Base-by-base conservation (phyloP, 2,113 vertebrate genomes). In the Alexandromys fortis region DNA sequence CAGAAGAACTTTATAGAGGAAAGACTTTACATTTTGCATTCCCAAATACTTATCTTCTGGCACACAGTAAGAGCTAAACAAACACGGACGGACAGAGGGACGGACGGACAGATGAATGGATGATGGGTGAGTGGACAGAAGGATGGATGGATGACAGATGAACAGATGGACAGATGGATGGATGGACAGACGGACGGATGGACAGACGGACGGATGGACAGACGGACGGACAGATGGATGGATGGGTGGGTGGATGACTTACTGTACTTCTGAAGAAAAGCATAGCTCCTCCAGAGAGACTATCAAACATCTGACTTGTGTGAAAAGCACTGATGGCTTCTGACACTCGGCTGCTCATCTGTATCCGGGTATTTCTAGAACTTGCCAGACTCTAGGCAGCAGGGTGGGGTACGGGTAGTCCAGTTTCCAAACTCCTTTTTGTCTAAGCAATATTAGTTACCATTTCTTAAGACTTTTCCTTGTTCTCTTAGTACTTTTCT, bases 391-490 rank as follows among this genome's bases (percentile, higher is more conserved):
- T 90, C n/a, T 42, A 24, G 33, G 70, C 17, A 17, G 14, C 83
- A 68, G 30, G 7, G 5, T 16, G 7, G 2, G 42, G 33, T 4
- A 17, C 28, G 17, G 16, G n/a, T 26, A 49, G 21, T 26, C 68
- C 28, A 85, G 67, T 91, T 96, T 89, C 77, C 72, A 82, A 94
- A 90, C 52, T 95, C 72, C 35, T 55, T 92, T 77, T 42, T 21
- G 49, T 86, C 45, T 91, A 93, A 61, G 33, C 63, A 92, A 86
- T 79, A 89, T 82, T 33, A 73, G 79, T 87, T 63, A 77, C n/a
- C 75, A 75, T 83, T 90, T 52, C 58, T 35, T 88, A 21, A 75
- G 42, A n/a, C 14, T 33, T 86, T 58, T 93, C 42, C 45, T 65
- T 24, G 75, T 47, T 94, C 82, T 91, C 63, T 91, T 61, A 45